Conservation (phyloP, 2,113 vertebrate species). For the Oryzias woworae region DNA sequence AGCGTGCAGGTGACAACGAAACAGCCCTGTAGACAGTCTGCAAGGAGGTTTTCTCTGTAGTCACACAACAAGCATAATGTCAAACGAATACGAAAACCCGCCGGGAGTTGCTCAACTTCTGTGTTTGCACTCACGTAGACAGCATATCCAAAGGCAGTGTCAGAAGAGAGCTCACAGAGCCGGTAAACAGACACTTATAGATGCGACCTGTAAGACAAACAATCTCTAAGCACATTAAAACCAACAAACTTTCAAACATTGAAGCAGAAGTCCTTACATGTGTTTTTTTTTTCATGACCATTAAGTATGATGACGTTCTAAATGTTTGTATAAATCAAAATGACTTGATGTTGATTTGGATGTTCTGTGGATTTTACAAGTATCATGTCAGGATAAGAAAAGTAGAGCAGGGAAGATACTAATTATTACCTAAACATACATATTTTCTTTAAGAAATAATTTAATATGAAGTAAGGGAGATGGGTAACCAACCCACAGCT, state of each 20-base stretch:
- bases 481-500: too few relatives aligned
- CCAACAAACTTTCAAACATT: background rate
- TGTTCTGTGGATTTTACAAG: too few relatives aligned
- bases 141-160: constrained; percentile 98
- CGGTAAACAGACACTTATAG: constrained; percentile 99
- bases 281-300: too few relatives aligned
- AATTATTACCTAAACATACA: too few relatives aligned
- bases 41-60: constrained; percentile 94
- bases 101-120: background rate
- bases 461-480: too few relatives aligned
- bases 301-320: too few relatives aligned
- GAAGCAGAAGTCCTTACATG: too few relatives aligned
- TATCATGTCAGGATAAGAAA: too few relatives aligned
- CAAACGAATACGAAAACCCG: background rate
- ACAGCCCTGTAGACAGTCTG: constrained; percentile 97
- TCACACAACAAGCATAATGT: constrained; percentile 25
- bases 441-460: too few relatives aligned
- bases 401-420: too few relatives aligned
- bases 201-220: constrained; percentile 85
- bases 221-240: background rate
- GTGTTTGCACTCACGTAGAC: constrained; percentile 88
- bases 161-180: constrained; percentile 99
- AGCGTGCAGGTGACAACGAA: constrained; percentile 98
- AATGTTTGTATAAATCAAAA: too few relatives aligned
- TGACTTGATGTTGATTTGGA: too few relatives aligned